Percentiles rank a stretch among this genome's conserved stretches.
phyloP scores from a whole-genome alignment of 2,113 vertebrate species.

The Danionella cerebrum region DNA sequence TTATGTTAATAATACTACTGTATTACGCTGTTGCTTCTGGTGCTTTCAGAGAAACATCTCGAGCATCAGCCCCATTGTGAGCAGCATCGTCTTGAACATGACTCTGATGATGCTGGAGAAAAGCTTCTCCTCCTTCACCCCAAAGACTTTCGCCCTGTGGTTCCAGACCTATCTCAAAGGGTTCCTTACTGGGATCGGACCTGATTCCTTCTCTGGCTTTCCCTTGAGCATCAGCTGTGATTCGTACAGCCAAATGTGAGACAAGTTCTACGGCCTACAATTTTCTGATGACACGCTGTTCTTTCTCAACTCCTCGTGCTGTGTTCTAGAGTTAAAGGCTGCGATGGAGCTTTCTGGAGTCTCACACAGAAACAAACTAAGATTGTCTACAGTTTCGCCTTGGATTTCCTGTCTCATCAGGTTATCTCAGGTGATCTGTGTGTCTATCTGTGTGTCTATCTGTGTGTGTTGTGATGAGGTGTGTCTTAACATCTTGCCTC shows the following conservation, averaged over 20 bases:
- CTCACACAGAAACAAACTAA: slow-evolving; percentile 34
- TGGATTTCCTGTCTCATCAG: slow-evolving; percentile 28
- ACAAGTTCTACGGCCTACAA: background rate
- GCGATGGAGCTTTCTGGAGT: slow-evolving; percentile 26
- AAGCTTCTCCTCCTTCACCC: background rate
- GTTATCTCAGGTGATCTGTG: slow-evolving; percentile 17
- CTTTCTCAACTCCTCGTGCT: background rate
- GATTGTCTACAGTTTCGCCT: slow-evolving; percentile 30
- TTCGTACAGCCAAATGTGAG: slow-evolving; percentile 23
- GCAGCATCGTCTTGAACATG: slow-evolving; percentile 28
- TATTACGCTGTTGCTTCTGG: background rate
- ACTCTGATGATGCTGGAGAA: slow-evolving; percentile 13
- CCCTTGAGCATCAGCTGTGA: slow-evolving; percentile 24
- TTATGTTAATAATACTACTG: background rate
- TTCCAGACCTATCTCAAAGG: slow-evolving; percentile 17
- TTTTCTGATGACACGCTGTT: background rate
- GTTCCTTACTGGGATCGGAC: slow-evolving; percentile 14
- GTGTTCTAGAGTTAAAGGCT: slow-evolving; percentile 40
- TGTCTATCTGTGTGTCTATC: background rate
- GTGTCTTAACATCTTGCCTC: background rate
- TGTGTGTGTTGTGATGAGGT: background rate
- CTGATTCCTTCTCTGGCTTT: slow-evolving; percentile 15
- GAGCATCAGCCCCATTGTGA: slow-evolving; percentile 4
- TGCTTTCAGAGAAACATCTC: slow-evolving; percentile 24
- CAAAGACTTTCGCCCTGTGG: slow-evolving; percentile 7